A percentile compares a stretch with the other conserved stretches of the same genome.
Evolutionary conservation across 2,888 invertebrate genomes (phyloP).

Genomic region (Cerastis leucographa): DNA sequence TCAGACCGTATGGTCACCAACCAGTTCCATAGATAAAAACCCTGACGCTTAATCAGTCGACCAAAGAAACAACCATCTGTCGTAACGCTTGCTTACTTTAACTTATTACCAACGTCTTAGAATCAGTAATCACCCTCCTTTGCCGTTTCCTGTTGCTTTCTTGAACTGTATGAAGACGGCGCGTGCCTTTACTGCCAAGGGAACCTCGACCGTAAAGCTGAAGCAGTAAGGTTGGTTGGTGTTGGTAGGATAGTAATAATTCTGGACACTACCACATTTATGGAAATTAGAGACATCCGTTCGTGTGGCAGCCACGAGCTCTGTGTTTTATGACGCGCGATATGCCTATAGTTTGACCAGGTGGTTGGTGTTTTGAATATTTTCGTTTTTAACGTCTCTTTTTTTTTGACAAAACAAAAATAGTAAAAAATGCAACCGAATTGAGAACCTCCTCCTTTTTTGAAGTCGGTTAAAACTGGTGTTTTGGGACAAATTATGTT

Average conservation of each 20-base stretch:
- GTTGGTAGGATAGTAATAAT: not conserved
- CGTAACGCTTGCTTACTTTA: conserved; percentile 49
- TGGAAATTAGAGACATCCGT: conserved; percentile 87
- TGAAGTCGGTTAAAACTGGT: not conserved
- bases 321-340: conserved; percentile 75
- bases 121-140: conserved; percentile 79
- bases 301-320: conserved; percentile 86
- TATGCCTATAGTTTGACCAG: conserved; percentile 71
- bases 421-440: too few species aligned
- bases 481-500: not conserved
- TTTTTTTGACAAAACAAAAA: too few species aligned
- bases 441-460: too few species aligned
- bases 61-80: conserved; percentile 61
- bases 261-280: conserved; percentile 63
- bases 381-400: conserved; percentile 32
- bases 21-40: conserved; percentile 32
- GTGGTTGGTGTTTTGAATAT: conserved; percentile 69
- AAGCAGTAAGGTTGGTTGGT: conserved; percentile 42
- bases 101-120: conserved; percentile 73
- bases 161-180: conserved; percentile 77
- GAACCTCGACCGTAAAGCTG: conserved; percentile 25
- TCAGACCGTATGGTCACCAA: conserved; percentile 22
- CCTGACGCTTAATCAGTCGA: conserved; percentile 47
- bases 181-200: conserved; percentile 71
- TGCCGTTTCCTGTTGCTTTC: conserved; percentile 82